phyloP scores from a whole-genome alignment of 2,888 invertebrate genomes.

The Tubulanus polymorphus region DNA sequence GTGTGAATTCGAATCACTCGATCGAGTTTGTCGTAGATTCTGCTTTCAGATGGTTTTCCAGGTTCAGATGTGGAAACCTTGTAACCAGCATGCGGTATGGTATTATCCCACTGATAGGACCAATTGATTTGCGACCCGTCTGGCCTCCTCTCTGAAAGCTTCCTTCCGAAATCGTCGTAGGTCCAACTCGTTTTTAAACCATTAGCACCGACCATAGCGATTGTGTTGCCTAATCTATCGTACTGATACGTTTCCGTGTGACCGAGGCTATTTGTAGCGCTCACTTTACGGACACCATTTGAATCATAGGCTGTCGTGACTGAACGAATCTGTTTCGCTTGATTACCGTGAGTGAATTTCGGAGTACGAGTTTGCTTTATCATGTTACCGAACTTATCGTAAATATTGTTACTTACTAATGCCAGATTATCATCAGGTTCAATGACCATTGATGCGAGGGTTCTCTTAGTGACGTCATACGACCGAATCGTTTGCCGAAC shows the following conservation, averaged over 20 bases:
- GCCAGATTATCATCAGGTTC: background rate
- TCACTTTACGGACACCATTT: background rate
- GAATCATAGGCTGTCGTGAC: background rate
- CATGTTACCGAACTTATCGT: background rate
- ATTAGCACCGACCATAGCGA: conserved; percentile 7
- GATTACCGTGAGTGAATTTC: background rate
- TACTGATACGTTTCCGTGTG: conserved; percentile 8
- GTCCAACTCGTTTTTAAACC: conserved; percentile 6
- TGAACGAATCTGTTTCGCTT: background rate
- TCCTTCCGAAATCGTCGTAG: conserved; percentile 6
- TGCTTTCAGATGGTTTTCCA: conserved; percentile 1
- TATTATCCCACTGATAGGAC: conserved; percentile 5
- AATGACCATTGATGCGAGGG: too few species aligned
- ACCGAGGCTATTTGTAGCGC: conserved; percentile 3
- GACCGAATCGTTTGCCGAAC: too few species aligned
- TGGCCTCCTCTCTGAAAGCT: conserved; percentile 4
- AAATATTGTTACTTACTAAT: background rate
- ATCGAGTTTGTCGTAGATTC: conserved; percentile 7
- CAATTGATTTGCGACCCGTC: conserved; percentile 8
- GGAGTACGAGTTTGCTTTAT: background rate
- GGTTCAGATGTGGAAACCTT: conserved; percentile 8
- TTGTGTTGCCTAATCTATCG: conserved; percentile 9
- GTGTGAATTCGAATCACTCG: conserved; percentile 4
- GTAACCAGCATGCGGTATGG: conserved; percentile 3
- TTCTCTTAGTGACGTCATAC: too few species aligned